phyloP scores from a whole-genome alignment of 2,888 invertebrate genomes.

The Tholera decimalis region DNA sequence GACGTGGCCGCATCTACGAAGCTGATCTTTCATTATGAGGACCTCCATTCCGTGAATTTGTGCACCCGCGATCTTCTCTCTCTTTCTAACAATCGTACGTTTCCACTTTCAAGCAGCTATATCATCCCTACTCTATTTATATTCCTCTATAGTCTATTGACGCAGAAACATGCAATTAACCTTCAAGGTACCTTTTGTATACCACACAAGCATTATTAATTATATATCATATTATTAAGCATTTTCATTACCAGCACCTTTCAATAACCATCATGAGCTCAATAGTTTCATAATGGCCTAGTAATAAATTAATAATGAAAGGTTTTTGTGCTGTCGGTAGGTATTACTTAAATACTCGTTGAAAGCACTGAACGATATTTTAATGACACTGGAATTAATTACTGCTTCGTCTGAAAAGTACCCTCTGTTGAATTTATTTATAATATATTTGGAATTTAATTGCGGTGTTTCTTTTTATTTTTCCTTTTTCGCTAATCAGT shows the following conservation, averaged over 20 bases:
- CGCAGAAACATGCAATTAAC: constrained; percentile 47
- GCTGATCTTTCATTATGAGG: too few species aligned
- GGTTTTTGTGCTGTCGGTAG: constrained; percentile 25
- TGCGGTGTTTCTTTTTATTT: neutral
- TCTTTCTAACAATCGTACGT: too few species aligned
- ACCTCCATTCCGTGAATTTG: too few species aligned
- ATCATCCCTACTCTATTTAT: too few species aligned
- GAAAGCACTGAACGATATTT: constrained; percentile 25
- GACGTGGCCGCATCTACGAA: too few species aligned
- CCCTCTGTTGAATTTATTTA: neutral
- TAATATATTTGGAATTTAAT: neutral
- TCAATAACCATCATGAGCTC: constrained; percentile 33
- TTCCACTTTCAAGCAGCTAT: too few species aligned
- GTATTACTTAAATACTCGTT: constrained; percentile 19
- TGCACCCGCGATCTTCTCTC: too few species aligned
- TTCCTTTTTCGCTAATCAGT: neutral
- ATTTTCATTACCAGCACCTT: constrained; percentile 31
- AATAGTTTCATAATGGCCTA: constrained; percentile 45
- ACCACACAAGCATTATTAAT: constrained; percentile 4
- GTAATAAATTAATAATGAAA: constrained; percentile 47
- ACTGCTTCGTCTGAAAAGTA: constrained; percentile 12
- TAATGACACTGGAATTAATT: constrained; percentile 36
- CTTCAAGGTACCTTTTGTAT: constrained; percentile 21
- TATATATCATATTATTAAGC: constrained; percentile 19
- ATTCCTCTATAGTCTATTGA: constrained; percentile 22